phyloP scores from a whole-genome alignment of 2,113 vertebrate genomes.

The Charadrius vociferus region DNA sequence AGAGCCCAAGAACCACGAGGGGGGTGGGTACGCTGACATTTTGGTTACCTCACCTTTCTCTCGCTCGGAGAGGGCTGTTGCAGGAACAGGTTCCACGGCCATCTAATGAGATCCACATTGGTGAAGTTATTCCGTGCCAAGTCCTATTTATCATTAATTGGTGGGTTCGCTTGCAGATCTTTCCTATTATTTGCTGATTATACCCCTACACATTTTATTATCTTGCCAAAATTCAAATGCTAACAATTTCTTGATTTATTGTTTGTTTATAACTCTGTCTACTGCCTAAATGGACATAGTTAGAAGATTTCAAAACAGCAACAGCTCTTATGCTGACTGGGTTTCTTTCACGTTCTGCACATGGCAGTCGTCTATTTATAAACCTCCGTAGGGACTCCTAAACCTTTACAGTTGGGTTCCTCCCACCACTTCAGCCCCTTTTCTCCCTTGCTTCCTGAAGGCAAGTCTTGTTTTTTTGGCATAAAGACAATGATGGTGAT shows the following conservation, averaged over 20 bases:
- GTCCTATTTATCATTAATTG: conserved; percentile 75
- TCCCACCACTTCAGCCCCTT: conserved; percentile 38
- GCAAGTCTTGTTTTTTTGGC: conserved; percentile 37
- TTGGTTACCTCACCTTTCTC: conserved; percentile 74
- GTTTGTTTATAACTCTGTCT: conserved; percentile 71
- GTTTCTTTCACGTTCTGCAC: conserved; percentile 63
- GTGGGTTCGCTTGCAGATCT: conserved; percentile 68
- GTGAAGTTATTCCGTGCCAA: conserved; percentile 59
- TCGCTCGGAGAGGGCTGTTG: conserved; percentile 58
- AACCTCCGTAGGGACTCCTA: conserved; percentile 49
- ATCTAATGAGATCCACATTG: conserved; percentile 80
- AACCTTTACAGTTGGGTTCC: conserved; percentile 43
- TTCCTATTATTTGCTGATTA: conserved; percentile 75
- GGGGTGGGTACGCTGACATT: conserved; percentile 55
- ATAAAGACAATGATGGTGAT: conserved; percentile 21
- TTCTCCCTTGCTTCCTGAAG: conserved; percentile 16
- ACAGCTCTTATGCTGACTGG: conserved; percentile 46
- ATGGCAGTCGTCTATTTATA: conserved; percentile 58
- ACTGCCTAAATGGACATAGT: conserved; percentile 31
- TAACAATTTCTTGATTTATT: conserved; percentile 76
- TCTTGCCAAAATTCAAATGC: conserved; percentile 74
- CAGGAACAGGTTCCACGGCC: conserved; percentile 67
- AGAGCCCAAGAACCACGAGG: conserved; percentile 25
- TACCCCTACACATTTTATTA: conserved; percentile 68
- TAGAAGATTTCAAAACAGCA: conserved; percentile 63